Evolutionary conservation across 2,888 invertebrate species (phyloP), one percentile per base, ranked within the genome.

Genomic region (Adela reaumurella): DNA sequence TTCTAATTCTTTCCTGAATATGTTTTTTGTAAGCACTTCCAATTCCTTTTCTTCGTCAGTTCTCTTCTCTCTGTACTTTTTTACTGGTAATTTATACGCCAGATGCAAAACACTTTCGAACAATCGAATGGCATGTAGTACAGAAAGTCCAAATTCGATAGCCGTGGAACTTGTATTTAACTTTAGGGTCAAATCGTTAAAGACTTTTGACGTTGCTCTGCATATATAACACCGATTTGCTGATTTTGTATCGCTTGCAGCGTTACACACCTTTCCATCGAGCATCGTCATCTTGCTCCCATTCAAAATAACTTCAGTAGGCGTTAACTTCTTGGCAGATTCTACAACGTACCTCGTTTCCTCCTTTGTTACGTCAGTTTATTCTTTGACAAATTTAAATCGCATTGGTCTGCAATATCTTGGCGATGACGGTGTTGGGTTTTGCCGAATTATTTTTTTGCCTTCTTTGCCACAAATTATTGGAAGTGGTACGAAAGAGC

Each of bases 241-340:
- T 10, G 61, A 62, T 47, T 48, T 52, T 17, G 60, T 64, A 43
- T 55, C 51, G 28, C 62, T 59, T n/a, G 59, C 60, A 20, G 62
- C 62, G 54, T 65, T 64, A 50, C 58, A 62, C 1, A 64, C 59
- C 51, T 64, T 65, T 4, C 56, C n/a, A n/a, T n/a, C n/a, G n/a
- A n/a, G n/a, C n/a, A n/a, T n/a, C n/a, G n/a, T n/a, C n/a, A n/a
- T n/a, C n/a, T n/a, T n/a, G n/a, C n/a, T n/a, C n/a, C n/a, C n/a
- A n/a, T n/a, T n/a, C n/a, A n/a, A n/a, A n/a, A n/a, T n/a, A n/a
- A n/a, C n/a, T n/a, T n/a, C n/a, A n/a, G n/a, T n/a, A n/a, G n/a
- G n/a, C n/a, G n/a, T n/a, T n/a, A n/a, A n/a, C n/a, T n/a, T n/a
- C n/a, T n/a, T n/a, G n/a, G n/a, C n/a, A n/a, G n/a, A n/a, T n/a